Evolutionary conservation across 2,888 invertebrate species (phyloP), one percentile per base, ranked within the genome.

Genomic region (Coleophora flavipennella): DNA sequence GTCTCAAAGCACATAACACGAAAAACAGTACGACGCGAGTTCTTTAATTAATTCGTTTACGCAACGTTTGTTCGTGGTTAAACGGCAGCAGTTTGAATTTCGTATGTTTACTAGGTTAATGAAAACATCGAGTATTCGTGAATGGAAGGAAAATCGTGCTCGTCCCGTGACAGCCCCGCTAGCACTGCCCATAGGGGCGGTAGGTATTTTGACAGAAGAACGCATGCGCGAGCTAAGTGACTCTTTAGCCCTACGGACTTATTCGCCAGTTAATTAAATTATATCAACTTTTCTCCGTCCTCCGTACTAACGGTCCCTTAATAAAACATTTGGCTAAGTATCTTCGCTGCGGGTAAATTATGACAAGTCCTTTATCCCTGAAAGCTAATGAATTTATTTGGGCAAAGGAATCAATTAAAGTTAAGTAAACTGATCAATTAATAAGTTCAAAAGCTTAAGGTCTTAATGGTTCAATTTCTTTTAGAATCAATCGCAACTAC

Each of bases 221-320:
- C 83, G 83, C 83, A 46, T 80, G 83, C 83, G 83, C 70, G 57
- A 72, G 61, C 67, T 52, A 62, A 79, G 77, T 78, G 77, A 80
- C 78, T 79, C 78, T 74, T 78, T 67, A 63, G 64, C 67, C 67
- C 71, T 68, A 69, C 74, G 61, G 78, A 78, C 79, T 81, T 78
- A 76, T 76, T 78, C 78, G 71, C 68, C 61, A 78, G 78, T 80
- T 81, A 83, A 83, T 83, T 83, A 83, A 80, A n/a, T n/a, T 81
- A 80, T 78, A 79, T 79, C 76, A 83, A 81, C 79, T 80, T 83
- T 81, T 78, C 71, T 67, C 60, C 64, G 55, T 57, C 68, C 68
- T 63, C 62, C 62, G 63, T 70, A 78, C 75, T 72, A 81, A 72
- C 69, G 63, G 74, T 68, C 69, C 63, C 62, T 69, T 74, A 77